These are phyloP conservation scores for Trichonephila inaurata DNA, from an alignment of 1,140 invertebrate species.

Conservation along the genomic window DNA sequence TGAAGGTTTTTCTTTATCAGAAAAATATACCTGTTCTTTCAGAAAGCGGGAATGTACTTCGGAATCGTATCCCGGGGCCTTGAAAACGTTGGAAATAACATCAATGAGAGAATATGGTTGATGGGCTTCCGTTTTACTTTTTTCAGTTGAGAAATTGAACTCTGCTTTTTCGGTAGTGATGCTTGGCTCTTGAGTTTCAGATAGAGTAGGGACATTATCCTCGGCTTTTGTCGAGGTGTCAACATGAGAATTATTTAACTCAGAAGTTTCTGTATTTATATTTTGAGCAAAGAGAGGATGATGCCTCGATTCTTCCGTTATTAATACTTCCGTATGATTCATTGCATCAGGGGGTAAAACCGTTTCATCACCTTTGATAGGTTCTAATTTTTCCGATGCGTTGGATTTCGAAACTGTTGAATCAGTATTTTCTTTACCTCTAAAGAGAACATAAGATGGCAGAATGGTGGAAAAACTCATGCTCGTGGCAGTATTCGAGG, in stretches of 20 bases:
- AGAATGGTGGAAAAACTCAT: not conserved
- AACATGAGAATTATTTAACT: not conserved
- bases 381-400: not conserved
- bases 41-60: constrained; percentile 49
- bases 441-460: not conserved
- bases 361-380: too few species aligned
- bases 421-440: not conserved
- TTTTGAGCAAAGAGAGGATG: not conserved
- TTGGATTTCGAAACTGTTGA: not conserved
- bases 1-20: not conserved
- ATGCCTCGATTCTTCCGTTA: not conserved
- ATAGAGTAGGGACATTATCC: not conserved
- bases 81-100: constrained; percentile 64
- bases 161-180: not conserved
- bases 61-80: constrained; percentile 66
- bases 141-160: not conserved
- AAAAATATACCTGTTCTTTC: constrained; percentile 20
- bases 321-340: not conserved
- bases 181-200: not conserved
- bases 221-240: not conserved
- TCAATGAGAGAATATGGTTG: constrained; percentile 46
- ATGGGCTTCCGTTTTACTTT: not conserved
- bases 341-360: not conserved
- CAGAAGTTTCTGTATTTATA: not conserved
- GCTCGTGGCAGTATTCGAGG: not conserved